A percentile compares a stretch with the other conserved stretches of the same genome.
phyloP scores from a whole-genome alignment of 2,888 invertebrate species.

The Mythimna pallens region DNA sequence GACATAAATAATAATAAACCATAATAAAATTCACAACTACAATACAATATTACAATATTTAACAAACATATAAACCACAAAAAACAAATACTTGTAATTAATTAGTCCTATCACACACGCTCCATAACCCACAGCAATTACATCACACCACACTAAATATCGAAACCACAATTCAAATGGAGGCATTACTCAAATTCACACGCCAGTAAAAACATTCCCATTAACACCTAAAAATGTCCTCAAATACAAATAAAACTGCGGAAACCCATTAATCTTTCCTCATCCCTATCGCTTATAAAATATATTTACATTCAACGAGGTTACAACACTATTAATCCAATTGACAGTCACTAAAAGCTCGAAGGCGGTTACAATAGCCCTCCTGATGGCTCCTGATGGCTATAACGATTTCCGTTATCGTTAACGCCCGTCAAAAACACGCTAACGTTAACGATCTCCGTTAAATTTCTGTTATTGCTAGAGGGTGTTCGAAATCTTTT shows the following conservation, averaged over 20 bases:
- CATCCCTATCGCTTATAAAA: conserved; percentile 7
- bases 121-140: conserved; percentile 16
- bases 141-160: conserved; percentile 11
- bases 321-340: conserved; percentile 68
- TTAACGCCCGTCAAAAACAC: conserved; percentile 67
- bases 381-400: conserved; percentile 52
- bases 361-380: conserved; percentile 62
- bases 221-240: conserved; percentile 44
- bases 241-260: conserved; percentile 40
- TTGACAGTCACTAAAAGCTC: conserved; percentile 68
- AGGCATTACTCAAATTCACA: conserved; percentile 29
- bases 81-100: not conserved
- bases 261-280: conserved; percentile 47
- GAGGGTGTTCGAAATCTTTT: conserved; percentile 55
- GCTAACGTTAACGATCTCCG: conserved; percentile 61
- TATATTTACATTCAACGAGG: conserved; percentile 56
- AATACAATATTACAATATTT: no score
- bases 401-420: conserved; percentile 66
- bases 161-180: conserved; percentile 37
- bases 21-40: no score
- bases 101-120: conserved; percentile 8
- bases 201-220: conserved; percentile 42
- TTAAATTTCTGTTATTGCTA: conserved; percentile 57
- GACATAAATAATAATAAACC: no score
- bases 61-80: not conserved